A percentile compares a stretch with the other conserved stretches of the same genome.
Conservation (phyloP, 2,888 invertebrate genomes). For the Vesta saturnalis region DNA sequence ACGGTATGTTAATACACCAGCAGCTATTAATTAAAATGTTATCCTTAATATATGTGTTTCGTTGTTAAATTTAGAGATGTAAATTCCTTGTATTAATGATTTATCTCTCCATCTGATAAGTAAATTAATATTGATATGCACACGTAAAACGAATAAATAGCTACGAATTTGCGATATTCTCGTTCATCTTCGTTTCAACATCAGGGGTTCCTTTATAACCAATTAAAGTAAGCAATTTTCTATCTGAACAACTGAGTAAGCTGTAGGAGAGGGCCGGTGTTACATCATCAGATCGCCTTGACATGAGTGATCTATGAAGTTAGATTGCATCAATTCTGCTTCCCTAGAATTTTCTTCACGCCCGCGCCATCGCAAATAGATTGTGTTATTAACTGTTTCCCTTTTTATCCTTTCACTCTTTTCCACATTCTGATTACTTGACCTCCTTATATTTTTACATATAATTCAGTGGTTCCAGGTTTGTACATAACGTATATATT, state of each 20-base stretch:
- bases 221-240: constrained; percentile 53
- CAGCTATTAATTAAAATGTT: constrained; percentile 33
- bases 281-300: constrained; percentile 34
- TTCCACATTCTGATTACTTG: not conserved
- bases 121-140: constrained; percentile 28
- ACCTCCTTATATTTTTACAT: not conserved
- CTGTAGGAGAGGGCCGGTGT: constrained; percentile 36
- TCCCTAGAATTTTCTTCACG: constrained; percentile 25
- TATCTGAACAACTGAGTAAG: constrained; percentile 45
- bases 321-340: constrained; percentile 31
- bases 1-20: constrained; percentile 32
- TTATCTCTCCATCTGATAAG: constrained; percentile 26
- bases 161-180: not conserved
- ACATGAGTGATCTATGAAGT: constrained; percentile 37
- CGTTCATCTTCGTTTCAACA: constrained; percentile 27
- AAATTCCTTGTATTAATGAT: constrained; percentile 22
- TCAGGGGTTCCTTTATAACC: constrained; percentile 44
- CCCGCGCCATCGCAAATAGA: constrained; percentile 19
- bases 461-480: too few relatives aligned
- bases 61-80: constrained; percentile 24
- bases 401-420: constrained; percentile 1
- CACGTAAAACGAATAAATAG: not conserved
- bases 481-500: not conserved
- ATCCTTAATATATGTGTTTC: constrained; percentile 23
- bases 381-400: constrained; percentile 12